phyloP scores from a whole-genome alignment of 2,113 vertebrate species.

The Tapirus terrestris region DNA sequence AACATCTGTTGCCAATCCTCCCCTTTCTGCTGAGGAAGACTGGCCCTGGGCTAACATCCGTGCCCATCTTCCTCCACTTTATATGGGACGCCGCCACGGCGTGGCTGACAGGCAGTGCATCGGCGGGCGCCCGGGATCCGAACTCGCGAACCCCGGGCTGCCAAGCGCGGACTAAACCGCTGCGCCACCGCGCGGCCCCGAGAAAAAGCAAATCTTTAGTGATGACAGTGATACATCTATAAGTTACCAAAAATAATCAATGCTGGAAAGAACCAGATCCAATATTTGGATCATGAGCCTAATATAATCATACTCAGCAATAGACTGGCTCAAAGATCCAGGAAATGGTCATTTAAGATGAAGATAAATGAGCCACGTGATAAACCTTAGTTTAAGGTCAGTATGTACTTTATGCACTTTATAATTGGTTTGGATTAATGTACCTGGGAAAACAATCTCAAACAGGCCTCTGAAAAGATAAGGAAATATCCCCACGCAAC shows the following conservation, averaged over 20 bases:
- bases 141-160: too few species aligned
- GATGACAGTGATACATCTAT: not conserved
- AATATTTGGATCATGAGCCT: not conserved
- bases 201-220: not conserved
- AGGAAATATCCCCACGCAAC: not conserved
- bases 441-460: not conserved
- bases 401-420: not conserved
- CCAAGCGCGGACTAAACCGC: too few species aligned
- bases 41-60: too few species aligned
- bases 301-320: not conserved
- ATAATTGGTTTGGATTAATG: not conserved
- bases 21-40: too few species aligned
- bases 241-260: not conserved
- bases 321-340: not conserved
- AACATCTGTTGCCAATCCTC: too few species aligned
- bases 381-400: not conserved
- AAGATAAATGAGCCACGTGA: not conserved
- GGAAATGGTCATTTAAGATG: slow-evolving; percentile 20
- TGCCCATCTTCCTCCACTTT: too few species aligned
- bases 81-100: too few species aligned
- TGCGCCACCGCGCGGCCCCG: too few species aligned
- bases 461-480: not conserved
- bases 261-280: not conserved
- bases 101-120: too few species aligned
- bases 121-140: too few species aligned